Evolutionary conservation across 2,797 vertebrate species (phyloP).

Genomic region (Hydrocynus forskahlii): DNA sequence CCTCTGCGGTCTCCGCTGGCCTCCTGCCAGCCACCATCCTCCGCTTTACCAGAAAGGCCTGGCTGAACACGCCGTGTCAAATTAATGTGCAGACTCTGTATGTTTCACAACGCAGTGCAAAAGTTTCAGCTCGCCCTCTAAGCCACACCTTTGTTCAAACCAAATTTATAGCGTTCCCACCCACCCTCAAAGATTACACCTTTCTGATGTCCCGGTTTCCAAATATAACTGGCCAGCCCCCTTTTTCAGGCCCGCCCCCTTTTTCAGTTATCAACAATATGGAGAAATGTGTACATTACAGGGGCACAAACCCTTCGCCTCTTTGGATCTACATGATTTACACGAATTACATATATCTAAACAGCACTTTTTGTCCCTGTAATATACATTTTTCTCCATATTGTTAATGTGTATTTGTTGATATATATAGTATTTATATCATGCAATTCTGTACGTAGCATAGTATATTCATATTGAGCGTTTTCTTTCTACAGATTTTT

Average conservation of each 20-base stretch:
- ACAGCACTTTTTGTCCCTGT: no score
- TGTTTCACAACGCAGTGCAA: constrained; percentile 62
- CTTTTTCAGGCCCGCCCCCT: neutral
- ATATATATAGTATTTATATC: no score
- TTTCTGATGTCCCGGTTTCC: neutral
- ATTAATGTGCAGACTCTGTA: constrained; percentile 73
- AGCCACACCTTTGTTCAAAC: constrained; percentile 20
- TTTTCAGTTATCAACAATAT: neutral
- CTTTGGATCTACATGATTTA: no score
- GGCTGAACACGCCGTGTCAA: constrained; percentile 64
- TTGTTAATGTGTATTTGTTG: no score
- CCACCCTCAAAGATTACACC: constrained; percentile 6
- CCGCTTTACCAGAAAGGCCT: constrained; percentile 52
- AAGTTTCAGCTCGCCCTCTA: constrained; percentile 30
- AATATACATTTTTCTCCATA: no score
- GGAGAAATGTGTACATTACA: neutral
- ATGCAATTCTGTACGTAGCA: no score
- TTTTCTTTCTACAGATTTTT: no score
- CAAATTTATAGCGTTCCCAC: neutral
- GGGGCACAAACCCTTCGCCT: no score
- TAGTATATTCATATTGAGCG: no score
- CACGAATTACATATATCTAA: no score
- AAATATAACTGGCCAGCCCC: neutral
- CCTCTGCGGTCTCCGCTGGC: constrained; percentile 69
- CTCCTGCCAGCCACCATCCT: constrained; percentile 66